Conservation (phyloP, 2,797 vertebrate species). For the Tenualosa thibaudeaui region DNA sequence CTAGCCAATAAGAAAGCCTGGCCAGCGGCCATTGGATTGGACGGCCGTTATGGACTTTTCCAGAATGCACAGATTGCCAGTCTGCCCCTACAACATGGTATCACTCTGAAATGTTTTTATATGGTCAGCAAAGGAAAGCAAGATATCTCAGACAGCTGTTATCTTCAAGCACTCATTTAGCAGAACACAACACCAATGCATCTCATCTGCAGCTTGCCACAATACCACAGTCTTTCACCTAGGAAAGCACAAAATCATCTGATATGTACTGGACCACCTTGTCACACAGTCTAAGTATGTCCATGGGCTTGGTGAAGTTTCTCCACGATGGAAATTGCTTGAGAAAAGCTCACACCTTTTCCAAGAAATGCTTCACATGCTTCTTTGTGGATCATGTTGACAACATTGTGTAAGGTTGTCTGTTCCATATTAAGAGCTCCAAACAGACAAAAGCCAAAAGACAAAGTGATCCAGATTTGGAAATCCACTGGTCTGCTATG, state of each 20-base stretch:
- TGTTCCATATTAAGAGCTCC: neutral
- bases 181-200: too few species aligned
- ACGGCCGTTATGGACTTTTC: too few species aligned
- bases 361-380: neutral
- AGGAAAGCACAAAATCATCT: too few species aligned
- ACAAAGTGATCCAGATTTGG: too few species aligned
- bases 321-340: neutral
- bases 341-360: neutral
- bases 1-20: too few species aligned
- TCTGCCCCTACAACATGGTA: neutral
- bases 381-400: slow-evolving; percentile 17
- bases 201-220: too few species aligned
- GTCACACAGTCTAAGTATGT: neutral
- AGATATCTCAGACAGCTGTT: neutral
- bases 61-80: neutral
- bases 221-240: too few species aligned
- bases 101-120: neutral
- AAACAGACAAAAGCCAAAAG: neutral
- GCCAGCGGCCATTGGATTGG: too few species aligned
- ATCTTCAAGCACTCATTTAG: slow-evolving; percentile 20
- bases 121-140: slow-evolving; percentile 10
- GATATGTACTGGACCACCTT: too few species aligned
- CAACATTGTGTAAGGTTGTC: neutral
- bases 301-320: neutral
- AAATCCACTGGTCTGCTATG: too few species aligned